Percentiles rank a stretch among this genome's conserved stretches.
Evolutionary conservation across 2,113 vertebrate genomes (phyloP).

Genomic region (Myotis yumanensis): DNA sequence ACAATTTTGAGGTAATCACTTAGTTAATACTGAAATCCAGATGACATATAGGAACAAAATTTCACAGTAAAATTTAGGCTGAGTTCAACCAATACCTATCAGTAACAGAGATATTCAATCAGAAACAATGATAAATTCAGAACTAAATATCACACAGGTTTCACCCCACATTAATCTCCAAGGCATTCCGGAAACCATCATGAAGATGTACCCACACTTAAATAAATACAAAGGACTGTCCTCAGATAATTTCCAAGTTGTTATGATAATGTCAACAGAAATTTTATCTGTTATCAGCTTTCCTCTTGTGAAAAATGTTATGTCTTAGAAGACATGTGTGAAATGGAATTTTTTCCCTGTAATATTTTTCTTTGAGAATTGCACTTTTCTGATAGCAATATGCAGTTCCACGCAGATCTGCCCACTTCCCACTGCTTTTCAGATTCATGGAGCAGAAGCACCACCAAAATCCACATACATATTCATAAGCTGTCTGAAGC

Average conservation of each 20-base stretch:
- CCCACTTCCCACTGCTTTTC: conserved; percentile 77
- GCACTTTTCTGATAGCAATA: conserved; percentile 76
- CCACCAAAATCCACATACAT: conserved; percentile 76
- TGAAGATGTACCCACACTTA: conserved; percentile 19
- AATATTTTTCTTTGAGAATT: conserved; percentile 74
- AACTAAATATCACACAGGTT: conserved; percentile 24
- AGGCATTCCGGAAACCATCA: conserved; percentile 18
- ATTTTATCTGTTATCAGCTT: conserved; percentile 66
- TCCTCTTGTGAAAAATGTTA: conserved; percentile 56
- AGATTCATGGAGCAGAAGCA: conserved; percentile 70
- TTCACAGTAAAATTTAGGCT: conserved; percentile 11
- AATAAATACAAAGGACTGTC: conserved; percentile 25
- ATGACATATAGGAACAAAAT: not conserved
- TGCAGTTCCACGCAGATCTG: conserved; percentile 73
- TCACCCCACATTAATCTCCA: not conserved
- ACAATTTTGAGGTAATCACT: not conserved
- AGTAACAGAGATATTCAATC: not conserved
- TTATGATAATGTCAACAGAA: conserved; percentile 61
- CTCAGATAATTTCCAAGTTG: conserved; percentile 43
- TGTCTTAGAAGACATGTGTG: conserved; percentile 65
- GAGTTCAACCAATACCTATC: not conserved
- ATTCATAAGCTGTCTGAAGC: conserved; percentile 80
- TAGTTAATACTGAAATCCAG: not conserved
- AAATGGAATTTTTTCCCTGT: conserved; percentile 69
- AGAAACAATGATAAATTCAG: not conserved